Evolutionary conservation across 2,797 vertebrate genomes (phyloP), one percentile per base, ranked within the genome.

Genomic region (Denticeps clupeoides): DNA sequence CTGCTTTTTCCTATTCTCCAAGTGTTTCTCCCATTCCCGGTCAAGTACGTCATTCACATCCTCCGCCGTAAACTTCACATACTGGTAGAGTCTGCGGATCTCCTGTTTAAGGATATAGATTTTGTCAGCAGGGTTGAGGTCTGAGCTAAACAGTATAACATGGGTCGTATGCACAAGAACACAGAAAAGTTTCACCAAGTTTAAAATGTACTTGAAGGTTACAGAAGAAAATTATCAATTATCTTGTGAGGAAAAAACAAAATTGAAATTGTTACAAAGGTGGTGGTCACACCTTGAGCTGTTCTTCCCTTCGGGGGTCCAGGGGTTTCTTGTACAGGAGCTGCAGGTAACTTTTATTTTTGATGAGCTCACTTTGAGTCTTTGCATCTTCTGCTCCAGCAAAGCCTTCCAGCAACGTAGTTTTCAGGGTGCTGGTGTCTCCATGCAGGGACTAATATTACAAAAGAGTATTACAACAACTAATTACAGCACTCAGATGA

Each of bases 31-130:
- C 95, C 95, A 99, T 56, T 98, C 91, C 64, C 92, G 67, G 69
- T 98, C 90, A 56, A 99, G 64, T 13, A 98, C 89, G 0, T 91
- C 91, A 6, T 93, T 98, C 45, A 97, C 93, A 6, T 93, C 92
- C 68, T 96, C 93, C 53, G 97, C 90, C 7, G 92, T 86, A 66
- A 90, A 91, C 45, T 80, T 90, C 7, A 90, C 88, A 0, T 99
- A 99, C 58, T 97, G 95, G 67, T 97, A 91, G 45, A 95, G 69
- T 55, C 83, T 84, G 3, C 91, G 88, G 13, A 99, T 97, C 66
- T 96, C 91, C 95, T 98, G 56, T 31, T 16, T 3, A 13, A 25
- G 3, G 0, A 9, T 9, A 16, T 3, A 16, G 7, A 21, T n/a
- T n/a, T n/a, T n/a, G n/a, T n/a, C n/a, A n/a, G n/a, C n/a, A n/a